phyloP scores from a whole-genome alignment of 2,888 invertebrate genomes.

The Heliothis peltigera region DNA sequence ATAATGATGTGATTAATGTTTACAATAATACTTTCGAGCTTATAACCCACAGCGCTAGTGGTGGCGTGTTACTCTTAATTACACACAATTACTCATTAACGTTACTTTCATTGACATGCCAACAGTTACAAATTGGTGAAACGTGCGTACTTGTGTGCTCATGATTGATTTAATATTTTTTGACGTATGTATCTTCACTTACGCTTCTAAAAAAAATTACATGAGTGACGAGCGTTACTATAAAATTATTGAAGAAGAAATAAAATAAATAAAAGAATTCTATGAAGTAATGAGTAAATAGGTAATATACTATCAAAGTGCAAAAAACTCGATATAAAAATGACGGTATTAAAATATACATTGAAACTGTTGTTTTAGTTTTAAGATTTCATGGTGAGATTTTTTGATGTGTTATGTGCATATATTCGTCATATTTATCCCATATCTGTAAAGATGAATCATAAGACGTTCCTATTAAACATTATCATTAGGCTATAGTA shows the following conservation, averaged over 20 bases:
- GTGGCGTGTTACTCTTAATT: slow-evolving; percentile 58
- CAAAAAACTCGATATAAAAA: not conserved
- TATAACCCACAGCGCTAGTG: slow-evolving; percentile 16
- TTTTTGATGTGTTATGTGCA: too few species aligned
- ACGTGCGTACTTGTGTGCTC: slow-evolving; percentile 48
- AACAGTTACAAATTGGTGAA: slow-evolving; percentile 60
- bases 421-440: slow-evolving; percentile 21
- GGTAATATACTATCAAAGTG: not conserved
- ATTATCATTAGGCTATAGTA: slow-evolving; percentile 69
- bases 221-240: slow-evolving; percentile 8
- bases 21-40: slow-evolving; percentile 32
- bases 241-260: not conserved
- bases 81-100: slow-evolving; percentile 56
- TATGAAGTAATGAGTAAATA: not conserved
- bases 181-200: slow-evolving; percentile 26
- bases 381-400: too few species aligned
- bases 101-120: slow-evolving; percentile 56
- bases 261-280: not conserved
- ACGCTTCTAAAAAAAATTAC: slow-evolving; percentile 23
- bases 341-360: not conserved
- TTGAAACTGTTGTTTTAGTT: too few species aligned
- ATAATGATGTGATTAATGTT: slow-evolving; percentile 32
- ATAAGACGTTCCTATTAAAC: slow-evolving; percentile 64
- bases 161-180: slow-evolving; percentile 42
- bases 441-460: slow-evolving; percentile 68